Evolutionary conservation across 1,140 invertebrate genomes (phyloP).

Genomic region (Halictus rubicundus): DNA sequence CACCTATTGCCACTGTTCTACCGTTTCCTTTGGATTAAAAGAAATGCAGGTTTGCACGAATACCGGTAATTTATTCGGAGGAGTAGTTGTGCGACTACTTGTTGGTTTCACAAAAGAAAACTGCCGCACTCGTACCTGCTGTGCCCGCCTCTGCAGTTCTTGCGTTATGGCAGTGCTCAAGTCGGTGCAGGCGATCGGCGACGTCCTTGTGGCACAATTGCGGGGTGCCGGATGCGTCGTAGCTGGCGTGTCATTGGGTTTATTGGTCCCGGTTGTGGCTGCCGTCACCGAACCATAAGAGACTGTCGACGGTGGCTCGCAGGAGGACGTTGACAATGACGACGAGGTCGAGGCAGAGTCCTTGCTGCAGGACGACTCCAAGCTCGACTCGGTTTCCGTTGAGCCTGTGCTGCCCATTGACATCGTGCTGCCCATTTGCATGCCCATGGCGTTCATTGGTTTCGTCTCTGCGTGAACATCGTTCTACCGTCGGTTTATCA

Average conservation of each 20-base stretch:
- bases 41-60: too few relatives aligned
- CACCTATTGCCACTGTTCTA: too few relatives aligned
- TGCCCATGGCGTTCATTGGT: constrained; percentile 77
- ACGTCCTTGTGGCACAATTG: constrained; percentile 47
- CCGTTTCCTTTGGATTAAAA: too few relatives aligned
- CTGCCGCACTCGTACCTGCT: constrained; percentile 74
- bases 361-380: constrained; percentile 78
- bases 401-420: constrained; percentile 80
- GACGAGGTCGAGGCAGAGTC: constrained; percentile 77
- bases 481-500: constrained; percentile 6
- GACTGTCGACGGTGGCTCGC: constrained; percentile 71
- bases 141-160: constrained; percentile 84
- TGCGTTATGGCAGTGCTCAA: constrained; percentile 83
- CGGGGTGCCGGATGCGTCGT: constrained; percentile 37
- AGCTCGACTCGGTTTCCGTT: constrained; percentile 78
- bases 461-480: constrained; percentile 66
- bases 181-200: constrained; percentile 68
- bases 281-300: constrained; percentile 62
- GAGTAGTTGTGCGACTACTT: constrained; percentile 9
- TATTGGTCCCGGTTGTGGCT: constrained; percentile 46
- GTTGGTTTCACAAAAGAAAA: not conserved
- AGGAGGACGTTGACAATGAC: constrained; percentile 76
- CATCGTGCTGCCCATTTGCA: constrained; percentile 79
- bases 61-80: not conserved
- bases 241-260: constrained; percentile 48